phyloP scores from a whole-genome alignment of 2,888 invertebrate species.

The Dryobota labecula region DNA sequence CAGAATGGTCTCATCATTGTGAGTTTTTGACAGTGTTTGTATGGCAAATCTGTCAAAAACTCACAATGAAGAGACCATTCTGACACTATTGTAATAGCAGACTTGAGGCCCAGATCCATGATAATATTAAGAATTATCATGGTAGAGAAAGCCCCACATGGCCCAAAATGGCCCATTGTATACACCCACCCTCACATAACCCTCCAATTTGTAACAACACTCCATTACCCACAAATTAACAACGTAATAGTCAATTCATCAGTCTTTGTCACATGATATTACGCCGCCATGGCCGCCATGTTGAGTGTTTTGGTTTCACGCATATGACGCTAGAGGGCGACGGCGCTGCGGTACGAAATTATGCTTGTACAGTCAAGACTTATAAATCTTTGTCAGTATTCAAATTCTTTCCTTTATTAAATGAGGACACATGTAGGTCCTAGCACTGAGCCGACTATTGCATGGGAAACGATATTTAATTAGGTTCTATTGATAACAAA shows the following conservation, averaged over 20 bases:
- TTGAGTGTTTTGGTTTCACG: conserved; percentile 64
- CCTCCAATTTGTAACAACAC: conserved; percentile 29
- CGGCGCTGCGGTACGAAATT: conserved; percentile 57
- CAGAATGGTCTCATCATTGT: too few species aligned
- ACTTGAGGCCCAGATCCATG: too few species aligned
- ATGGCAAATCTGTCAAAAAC: too few species aligned
- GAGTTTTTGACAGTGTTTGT: too few species aligned
- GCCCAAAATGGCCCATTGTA: conserved; percentile 3
- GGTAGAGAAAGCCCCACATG: too few species aligned
- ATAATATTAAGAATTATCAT: too few species aligned
- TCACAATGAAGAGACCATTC: too few species aligned
- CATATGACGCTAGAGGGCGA: conserved; percentile 55
- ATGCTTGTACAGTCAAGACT: conserved; percentile 15
- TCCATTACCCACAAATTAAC: conserved; percentile 53
- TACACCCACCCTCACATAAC: conserved; percentile 4
- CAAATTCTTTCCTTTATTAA: neutral
- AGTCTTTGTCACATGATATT: conserved; percentile 53
- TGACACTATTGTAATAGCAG: too few species aligned
- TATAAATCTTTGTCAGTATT: neutral
- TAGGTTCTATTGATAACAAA: neutral
- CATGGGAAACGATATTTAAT: neutral
- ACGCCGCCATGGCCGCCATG: conserved; percentile 30
- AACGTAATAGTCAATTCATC: conserved; percentile 52
- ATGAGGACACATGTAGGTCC: too few species aligned
- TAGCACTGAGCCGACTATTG: too few species aligned